phyloP scores from a whole-genome alignment of 2,113 vertebrate genomes.

The Aegithalos caudatus region DNA sequence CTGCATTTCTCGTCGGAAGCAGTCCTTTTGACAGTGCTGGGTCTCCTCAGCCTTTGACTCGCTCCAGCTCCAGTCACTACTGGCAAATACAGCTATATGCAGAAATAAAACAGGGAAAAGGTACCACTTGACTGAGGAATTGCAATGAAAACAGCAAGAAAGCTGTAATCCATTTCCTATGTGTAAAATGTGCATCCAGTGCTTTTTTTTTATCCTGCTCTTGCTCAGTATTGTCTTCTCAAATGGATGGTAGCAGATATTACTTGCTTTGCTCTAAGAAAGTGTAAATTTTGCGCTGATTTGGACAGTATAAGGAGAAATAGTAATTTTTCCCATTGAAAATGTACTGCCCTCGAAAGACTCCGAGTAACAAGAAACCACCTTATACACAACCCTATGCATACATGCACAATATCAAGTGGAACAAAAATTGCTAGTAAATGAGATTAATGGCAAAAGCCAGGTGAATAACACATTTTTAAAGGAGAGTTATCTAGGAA shows the following conservation, averaged over 20 bases:
- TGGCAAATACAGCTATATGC: fast-evolving
- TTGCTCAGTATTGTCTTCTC: background rate
- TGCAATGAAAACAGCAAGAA: background rate
- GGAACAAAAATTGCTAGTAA: background rate
- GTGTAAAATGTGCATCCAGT: background rate
- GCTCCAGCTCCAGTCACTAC: background rate
- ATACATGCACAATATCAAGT: background rate
- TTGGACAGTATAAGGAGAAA: background rate
- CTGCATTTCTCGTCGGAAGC: fast-evolving
- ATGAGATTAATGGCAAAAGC: slow-evolving; percentile 16
- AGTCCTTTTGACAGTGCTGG: background rate
- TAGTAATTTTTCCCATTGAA: background rate
- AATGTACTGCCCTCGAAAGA: background rate
- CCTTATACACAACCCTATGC: background rate
- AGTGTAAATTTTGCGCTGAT: background rate
- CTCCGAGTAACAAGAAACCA: background rate
- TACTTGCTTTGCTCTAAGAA: background rate
- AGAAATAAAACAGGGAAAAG: background rate
- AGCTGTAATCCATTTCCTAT: background rate
- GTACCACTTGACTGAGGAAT: background rate
- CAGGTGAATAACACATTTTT: slow-evolving; percentile 10
- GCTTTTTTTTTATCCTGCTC: background rate
- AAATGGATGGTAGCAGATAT: background rate
- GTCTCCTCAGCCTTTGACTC: background rate
- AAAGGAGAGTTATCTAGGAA: slow-evolving; percentile 32